Base-by-base conservation (phyloP, 2,113 vertebrate genomes). In the Nettapus auritus region DNA sequence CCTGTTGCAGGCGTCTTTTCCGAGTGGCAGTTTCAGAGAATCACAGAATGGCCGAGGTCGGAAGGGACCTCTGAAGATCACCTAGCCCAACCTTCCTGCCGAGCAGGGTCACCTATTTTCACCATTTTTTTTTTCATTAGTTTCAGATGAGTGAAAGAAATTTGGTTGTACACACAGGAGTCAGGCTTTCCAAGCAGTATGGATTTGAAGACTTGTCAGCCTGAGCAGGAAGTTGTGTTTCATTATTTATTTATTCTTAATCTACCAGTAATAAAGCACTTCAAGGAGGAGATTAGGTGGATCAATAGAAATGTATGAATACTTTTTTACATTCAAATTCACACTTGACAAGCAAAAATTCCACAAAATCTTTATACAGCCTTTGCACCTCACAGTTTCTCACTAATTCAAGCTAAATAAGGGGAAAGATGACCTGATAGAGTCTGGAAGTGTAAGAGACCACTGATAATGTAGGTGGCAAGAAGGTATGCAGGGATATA, bases 91-190 rank as follows among this genome's bases (percentile, higher is more conserved):
- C 46, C 46, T 20, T 9, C 46, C 46, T 20, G 20, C 19, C 4
- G 46, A 21, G 46, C 20, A 48, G 46, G 46, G 11, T 48, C 46
- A 22, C 46, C 46, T 48, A 22, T 48, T 48, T 48, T 48, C 46
- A 48, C 46, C 44, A 48, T 11, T 21, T 48, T 48, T 48, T 48
- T 48, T 48, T 48, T 48, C 46, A 48, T 20, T 48, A 22, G 20
- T 48, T 82, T 83, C 52, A 5, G 4, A 6, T 13, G 40, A n/a
- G 40, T 50, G 15, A 38, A 85, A 62, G 36, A 28, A 26, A 2
- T 0, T 17, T 2, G 15, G 18, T 6, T 25, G 38, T 33, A 2
- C n/a, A 3, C 7, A n/a, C n/a, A n/a, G n/a, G n/a, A n/a, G n/a
- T n/a, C n/a, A n/a, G 56, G 53, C 56, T 74, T 33, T 50, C 18